These are phyloP conservation scores for Urechis unicinctus DNA, from an alignment of 2,888 invertebrate genomes.

Conservation along the genomic window DNA sequence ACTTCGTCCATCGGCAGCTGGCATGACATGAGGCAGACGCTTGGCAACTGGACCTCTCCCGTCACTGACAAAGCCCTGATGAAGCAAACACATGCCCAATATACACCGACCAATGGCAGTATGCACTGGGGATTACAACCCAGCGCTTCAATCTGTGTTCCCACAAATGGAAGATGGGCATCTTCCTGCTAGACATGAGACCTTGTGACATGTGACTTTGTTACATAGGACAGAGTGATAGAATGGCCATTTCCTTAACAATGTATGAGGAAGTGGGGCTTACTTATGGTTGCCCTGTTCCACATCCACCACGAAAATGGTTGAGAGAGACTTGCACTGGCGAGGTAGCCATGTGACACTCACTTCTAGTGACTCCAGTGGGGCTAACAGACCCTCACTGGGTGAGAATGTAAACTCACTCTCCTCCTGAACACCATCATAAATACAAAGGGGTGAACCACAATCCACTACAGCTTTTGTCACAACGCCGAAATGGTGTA, in stretches of 20 bases:
- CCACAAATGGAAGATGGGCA: not conserved
- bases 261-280: slow-evolving; percentile 1
- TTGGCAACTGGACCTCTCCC: slow-evolving; percentile 43
- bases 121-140: too few relatives aligned
- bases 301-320: slow-evolving; percentile 36
- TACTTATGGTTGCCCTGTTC: slow-evolving; percentile 36
- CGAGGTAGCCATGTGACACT: slow-evolving; percentile 32
- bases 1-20: slow-evolving; percentile 34
- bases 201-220: too few relatives aligned
- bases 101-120: too few relatives aligned
- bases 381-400: slow-evolving; percentile 32
- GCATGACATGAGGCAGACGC: slow-evolving; percentile 38
- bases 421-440: too few relatives aligned
- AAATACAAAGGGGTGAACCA: too few relatives aligned
- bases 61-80: slow-evolving; percentile 13
- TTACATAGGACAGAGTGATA: too few relatives aligned
- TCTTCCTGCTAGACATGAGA: too few relatives aligned
- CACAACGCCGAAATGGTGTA: too few relatives aligned
- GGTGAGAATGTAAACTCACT: slow-evolving; percentile 38
- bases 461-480: too few relatives aligned
- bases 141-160: too few relatives aligned
- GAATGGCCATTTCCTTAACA: too few relatives aligned
- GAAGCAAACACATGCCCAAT: not conserved
- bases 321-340: slow-evolving; percentile 25
- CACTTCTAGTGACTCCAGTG: slow-evolving; percentile 34